phyloP scores from a whole-genome alignment of 2,113 vertebrate genomes.

The Oryctolagus cuniculus region DNA sequence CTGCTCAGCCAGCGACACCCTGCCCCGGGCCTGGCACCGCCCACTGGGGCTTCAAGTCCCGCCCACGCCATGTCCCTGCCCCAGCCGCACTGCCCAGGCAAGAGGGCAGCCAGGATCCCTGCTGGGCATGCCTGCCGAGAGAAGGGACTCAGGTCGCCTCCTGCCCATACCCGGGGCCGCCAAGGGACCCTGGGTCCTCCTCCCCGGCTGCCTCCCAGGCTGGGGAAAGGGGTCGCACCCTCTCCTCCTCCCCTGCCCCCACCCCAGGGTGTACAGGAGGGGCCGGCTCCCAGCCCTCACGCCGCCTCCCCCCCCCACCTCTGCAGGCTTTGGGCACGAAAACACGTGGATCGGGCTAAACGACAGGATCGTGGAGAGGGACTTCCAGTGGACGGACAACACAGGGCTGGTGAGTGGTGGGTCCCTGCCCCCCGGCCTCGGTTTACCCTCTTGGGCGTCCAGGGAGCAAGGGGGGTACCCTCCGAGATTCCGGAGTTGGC shows the following conservation, averaged over 20 bases:
- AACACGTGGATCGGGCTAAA: slow-evolving; percentile 98
- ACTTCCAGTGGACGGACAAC: slow-evolving; percentile 99
- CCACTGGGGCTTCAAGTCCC: background rate
- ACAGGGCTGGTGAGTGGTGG: slow-evolving; percentile 92
- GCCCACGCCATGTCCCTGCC: no score
- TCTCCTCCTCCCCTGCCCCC: background rate
- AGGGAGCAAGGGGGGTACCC: background rate
- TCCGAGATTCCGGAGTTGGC: background rate
- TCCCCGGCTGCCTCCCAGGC: background rate
- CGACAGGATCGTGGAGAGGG: slow-evolving; percentile 97
- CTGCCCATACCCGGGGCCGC: background rate
- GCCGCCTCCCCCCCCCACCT: background rate
- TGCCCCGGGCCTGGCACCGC: background rate
- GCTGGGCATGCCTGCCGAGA: background rate
- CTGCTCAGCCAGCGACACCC: background rate
- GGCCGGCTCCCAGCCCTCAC: background rate
- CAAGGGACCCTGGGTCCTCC: background rate
- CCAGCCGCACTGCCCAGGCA: rapidly evolving
- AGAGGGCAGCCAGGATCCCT: background rate
- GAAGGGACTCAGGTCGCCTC: background rate
- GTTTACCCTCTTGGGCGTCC: background rate
- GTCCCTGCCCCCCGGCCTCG: background rate
- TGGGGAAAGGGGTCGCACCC: background rate
- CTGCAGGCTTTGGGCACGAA: slow-evolving; percentile 94
- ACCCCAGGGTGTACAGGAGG: no score